phyloP scores from a whole-genome alignment of 2,113 vertebrate genomes.

The Octodon degus region DNA sequence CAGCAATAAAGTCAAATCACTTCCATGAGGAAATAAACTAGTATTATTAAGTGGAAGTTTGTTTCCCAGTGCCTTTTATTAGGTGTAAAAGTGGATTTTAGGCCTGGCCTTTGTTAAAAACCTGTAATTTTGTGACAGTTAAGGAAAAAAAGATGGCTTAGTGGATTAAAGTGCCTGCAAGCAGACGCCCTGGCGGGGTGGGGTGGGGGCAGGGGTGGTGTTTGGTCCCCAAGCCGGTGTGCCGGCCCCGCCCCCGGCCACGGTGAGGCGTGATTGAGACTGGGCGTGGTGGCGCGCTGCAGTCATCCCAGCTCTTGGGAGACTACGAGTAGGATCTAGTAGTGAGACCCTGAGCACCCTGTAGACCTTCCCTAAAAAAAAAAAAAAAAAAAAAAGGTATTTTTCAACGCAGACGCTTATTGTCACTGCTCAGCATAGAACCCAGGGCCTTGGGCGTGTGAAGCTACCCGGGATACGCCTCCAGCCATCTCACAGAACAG shows the following conservation, averaged over 20 bases:
- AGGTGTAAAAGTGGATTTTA: conserved; percentile 2
- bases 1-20: conserved; percentile 33
- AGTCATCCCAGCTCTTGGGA: too few relatives aligned
- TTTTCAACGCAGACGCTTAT: not conserved
- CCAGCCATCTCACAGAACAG: not conserved
- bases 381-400: not conserved
- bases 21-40: conserved; percentile 37
- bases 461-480: not conserved
- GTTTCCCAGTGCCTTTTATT: not conserved
- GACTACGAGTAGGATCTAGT: too few relatives aligned
- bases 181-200: too few relatives aligned
- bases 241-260: too few relatives aligned
- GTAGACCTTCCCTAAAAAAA: too few relatives aligned
- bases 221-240: too few relatives aligned
- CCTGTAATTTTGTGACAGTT: not conserved
- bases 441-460: not conserved
- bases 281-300: too few relatives aligned
- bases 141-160: not conserved
- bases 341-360: too few relatives aligned
- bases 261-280: too few relatives aligned
- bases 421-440: not conserved
- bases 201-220: too few relatives aligned
- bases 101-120: not conserved
- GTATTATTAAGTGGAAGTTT: conserved; percentile 1
- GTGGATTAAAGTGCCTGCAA: too few relatives aligned